A percentile compares a stretch with the other conserved stretches of the same genome.
phyloP scores from a whole-genome alignment of 2,113 vertebrate genomes.

The Coptodon rendalli region DNA sequence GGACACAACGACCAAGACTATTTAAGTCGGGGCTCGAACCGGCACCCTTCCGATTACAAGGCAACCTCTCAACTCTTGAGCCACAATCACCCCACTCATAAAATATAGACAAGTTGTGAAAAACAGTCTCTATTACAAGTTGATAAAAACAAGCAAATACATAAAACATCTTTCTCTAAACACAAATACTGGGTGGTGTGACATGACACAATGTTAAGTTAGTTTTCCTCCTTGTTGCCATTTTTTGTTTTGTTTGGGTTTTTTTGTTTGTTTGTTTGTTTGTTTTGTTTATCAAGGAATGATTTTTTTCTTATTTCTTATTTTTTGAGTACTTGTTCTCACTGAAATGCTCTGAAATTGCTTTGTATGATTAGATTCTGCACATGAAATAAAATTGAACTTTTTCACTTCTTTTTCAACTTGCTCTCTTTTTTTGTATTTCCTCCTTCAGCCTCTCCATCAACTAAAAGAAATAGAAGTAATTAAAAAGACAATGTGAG shows the following conservation, averaged over 20 bases:
- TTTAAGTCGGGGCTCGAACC: too few relatives aligned
- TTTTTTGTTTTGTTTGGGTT: neutral
- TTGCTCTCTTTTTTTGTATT: fast-evolving
- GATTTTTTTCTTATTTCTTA: neutral
- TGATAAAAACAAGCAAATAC: neutral
- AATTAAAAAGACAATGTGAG: fast-evolving
- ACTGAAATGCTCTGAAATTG: neutral
- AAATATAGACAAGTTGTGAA: fast-evolving
- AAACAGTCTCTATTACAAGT: fast-evolving
- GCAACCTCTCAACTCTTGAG: too few relatives aligned
- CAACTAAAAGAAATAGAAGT: neutral
- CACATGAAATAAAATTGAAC: neutral
- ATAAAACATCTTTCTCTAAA: neutral
- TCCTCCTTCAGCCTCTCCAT: fast-evolving
- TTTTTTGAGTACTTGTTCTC: fast-evolving
- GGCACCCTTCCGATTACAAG: too few relatives aligned
- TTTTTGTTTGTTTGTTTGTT: neutral
- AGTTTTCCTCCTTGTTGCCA: neutral
- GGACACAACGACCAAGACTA: too few relatives aligned
- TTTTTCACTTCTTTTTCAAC: fast-evolving
- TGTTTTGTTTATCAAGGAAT: neutral
- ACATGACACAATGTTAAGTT: fast-evolving
- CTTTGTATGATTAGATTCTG: fast-evolving
- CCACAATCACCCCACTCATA: fast-evolving
- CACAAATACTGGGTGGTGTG: fast-evolving